Percentiles rank a stretch among this genome's conserved stretches.
Conservation (phyloP, 2,888 invertebrate genomes). For the Acleris laterana region DNA sequence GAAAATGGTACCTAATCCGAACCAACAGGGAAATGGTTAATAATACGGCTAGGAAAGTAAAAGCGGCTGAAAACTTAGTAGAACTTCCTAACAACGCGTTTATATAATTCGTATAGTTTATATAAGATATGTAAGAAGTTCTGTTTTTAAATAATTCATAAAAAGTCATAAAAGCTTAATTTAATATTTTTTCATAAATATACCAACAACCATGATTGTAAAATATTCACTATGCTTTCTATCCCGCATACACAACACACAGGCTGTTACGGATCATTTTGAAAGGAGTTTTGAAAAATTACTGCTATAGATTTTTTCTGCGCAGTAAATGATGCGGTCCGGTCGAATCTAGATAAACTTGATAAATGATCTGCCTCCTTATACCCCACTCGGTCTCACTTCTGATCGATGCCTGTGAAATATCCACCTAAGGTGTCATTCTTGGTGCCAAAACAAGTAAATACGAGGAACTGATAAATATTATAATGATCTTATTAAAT, state of each 20-base stretch:
- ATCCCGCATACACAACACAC: neutral
- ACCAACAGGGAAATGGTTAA: too few species aligned
- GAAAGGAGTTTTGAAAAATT: conserved; percentile 57
- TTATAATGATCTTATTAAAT: neutral
- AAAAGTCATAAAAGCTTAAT: too few species aligned
- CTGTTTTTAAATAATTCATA: too few species aligned
- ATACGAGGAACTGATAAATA: neutral
- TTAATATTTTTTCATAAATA: too few species aligned
- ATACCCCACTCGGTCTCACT: conserved; percentile 59
- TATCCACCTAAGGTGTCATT: conserved; percentile 47
- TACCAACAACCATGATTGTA: too few species aligned
- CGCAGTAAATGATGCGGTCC: conserved; percentile 65
- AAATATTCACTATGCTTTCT: too few species aligned
- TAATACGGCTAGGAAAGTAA: too few species aligned
- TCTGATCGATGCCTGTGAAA: conserved; percentile 60
- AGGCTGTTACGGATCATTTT: conserved; percentile 42
- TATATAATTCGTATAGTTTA: too few species aligned
- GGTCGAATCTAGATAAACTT: conserved; percentile 71
- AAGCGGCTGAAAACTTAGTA: too few species aligned
- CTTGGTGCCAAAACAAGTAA: conserved; percentile 3
- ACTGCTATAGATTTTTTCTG: conserved; percentile 60
- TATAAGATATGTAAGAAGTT: too few species aligned
- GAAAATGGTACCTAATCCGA: too few species aligned
- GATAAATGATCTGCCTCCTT: conserved; percentile 68
- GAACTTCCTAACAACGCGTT: too few species aligned